Conservation (phyloP, 2,797 vertebrate species). For the Dallia pectoralis region DNA sequence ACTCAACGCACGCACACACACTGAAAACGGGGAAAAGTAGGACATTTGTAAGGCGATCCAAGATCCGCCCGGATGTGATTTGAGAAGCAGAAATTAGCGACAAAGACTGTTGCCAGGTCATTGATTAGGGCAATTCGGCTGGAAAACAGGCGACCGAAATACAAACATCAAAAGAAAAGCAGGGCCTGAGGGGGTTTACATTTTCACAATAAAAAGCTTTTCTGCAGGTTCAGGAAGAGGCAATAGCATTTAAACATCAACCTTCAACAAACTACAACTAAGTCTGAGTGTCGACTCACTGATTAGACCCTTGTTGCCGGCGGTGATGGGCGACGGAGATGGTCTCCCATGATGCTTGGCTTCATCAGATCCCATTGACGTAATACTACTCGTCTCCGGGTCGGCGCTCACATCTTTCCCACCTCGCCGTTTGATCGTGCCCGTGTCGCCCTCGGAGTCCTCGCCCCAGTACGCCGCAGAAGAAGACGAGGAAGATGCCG, state of each 20-base stretch:
- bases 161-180: too few relatives aligned
- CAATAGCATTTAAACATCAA: neutral
- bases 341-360: conserved; percentile 80
- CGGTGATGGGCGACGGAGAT: conserved; percentile 80
- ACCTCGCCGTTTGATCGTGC: conserved; percentile 95
- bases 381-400: conserved; percentile 87
- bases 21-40: too few relatives aligned
- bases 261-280: neutral
- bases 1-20: too few relatives aligned
- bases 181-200: neutral
- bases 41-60: too few relatives aligned
- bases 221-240: neutral
- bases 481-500: conserved; percentile 75
- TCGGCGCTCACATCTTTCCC: conserved; percentile 91
- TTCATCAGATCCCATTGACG: conserved; percentile 86
- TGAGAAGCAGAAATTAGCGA: too few relatives aligned
- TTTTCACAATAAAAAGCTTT: neutral
- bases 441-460: conserved; percentile 96
- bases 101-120: too few relatives aligned
- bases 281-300: conserved; percentile 73
- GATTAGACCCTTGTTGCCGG: conserved; percentile 82
- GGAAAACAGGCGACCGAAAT: too few relatives aligned
- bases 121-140: too few relatives aligned
- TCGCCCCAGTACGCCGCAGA: conserved; percentile 96
- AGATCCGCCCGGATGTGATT: too few relatives aligned